Evolutionary conservation across 2,888 invertebrate species (phyloP).

Genomic region (Scrobipalpa costella): DNA sequence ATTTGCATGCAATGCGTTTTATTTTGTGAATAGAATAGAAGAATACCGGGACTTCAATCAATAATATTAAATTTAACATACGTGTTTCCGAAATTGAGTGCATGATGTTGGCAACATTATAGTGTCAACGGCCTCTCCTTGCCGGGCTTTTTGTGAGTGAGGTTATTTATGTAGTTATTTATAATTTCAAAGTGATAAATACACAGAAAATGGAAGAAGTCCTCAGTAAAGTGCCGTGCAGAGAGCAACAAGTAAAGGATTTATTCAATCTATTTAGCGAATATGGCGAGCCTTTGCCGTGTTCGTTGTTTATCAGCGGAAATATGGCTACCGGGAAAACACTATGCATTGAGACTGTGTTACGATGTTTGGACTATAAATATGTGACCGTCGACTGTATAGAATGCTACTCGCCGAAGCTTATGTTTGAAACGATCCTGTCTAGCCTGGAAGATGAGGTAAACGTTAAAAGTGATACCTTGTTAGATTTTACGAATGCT

Average conservation of each 20-base stretch:
- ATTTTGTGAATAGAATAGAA: too few relatives aligned
- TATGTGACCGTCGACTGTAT: slow-evolving; percentile 88
- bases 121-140: slow-evolving; percentile 23
- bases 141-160: background rate
- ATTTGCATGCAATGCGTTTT: too few relatives aligned
- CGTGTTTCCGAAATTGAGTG: too few relatives aligned
- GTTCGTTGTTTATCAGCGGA: slow-evolving; percentile 89
- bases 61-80: too few relatives aligned
- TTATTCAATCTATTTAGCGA: slow-evolving; percentile 78
- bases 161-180: slow-evolving; percentile 15
- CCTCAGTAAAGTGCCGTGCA: slow-evolving; percentile 70
- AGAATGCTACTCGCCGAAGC: slow-evolving; percentile 89
- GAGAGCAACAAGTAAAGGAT: slow-evolving; percentile 71
- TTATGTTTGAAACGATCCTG: slow-evolving; percentile 88
- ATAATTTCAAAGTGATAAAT: background rate
- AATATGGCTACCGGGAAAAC: slow-evolving; percentile 92
- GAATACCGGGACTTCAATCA: too few relatives aligned
- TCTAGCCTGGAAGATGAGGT: slow-evolving; percentile 76
- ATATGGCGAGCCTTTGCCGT: slow-evolving; percentile 83
- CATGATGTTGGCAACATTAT: slow-evolving; percentile 7
- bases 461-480: slow-evolving; percentile 83
- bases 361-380: slow-evolving; percentile 81
- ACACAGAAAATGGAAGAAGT: slow-evolving; percentile 72
- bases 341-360: slow-evolving; percentile 82
- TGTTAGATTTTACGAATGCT: slow-evolving; percentile 83